Base-by-base conservation (phyloP, 2,797 vertebrate species). In the Alosa sapidissima region DNA sequence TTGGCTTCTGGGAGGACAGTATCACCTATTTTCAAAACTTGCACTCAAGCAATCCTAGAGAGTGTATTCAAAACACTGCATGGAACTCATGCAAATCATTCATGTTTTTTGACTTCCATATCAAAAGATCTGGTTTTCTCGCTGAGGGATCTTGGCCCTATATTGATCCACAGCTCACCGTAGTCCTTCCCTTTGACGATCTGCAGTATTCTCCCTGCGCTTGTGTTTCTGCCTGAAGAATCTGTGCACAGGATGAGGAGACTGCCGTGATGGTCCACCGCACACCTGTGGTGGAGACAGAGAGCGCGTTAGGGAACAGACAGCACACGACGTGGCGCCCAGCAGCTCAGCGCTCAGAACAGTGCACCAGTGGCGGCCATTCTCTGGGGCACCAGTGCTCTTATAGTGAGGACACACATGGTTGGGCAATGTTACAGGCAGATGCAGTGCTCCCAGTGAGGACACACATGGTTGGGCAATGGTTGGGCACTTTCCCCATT, bases 121-220 rank as follows among this genome's bases (percentile, higher is more conserved):
- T 84, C 82, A 82, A 19, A 87, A 65, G 49, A 82, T 62, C n/a
- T 24, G 60, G n/a, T 28, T 62, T 41, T 28, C 82, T 51, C 84
- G 84, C 28, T 84, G 83, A 58, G 52, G 68, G 48, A 84, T 21
- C 48, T 36, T 75, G 83, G 86, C 36, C 60, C 65, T n/a, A 47
- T 54, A 72, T 6, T 41, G 13, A 36, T 16, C 3, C 33, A 78
- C 16, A 14, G 45, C 72, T 78, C 72, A 99, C 98, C 98, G 88
- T 99, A 99, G 92, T 99, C 98, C 93, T 97, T 98, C 47, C 98
- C 98, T 89, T 97, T 98, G 84, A 95, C 93, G 87, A 99, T 97
- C 93, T 98, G 97, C 92, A 99, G 91, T 89, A 99, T 98, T 94
- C 97, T 97, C 89, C 97, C 96, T 48, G 96, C 95, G 84, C 97